Evolutionary conservation across 2,113 vertebrate species (phyloP).

Genomic region (Azemiops feae): DNA sequence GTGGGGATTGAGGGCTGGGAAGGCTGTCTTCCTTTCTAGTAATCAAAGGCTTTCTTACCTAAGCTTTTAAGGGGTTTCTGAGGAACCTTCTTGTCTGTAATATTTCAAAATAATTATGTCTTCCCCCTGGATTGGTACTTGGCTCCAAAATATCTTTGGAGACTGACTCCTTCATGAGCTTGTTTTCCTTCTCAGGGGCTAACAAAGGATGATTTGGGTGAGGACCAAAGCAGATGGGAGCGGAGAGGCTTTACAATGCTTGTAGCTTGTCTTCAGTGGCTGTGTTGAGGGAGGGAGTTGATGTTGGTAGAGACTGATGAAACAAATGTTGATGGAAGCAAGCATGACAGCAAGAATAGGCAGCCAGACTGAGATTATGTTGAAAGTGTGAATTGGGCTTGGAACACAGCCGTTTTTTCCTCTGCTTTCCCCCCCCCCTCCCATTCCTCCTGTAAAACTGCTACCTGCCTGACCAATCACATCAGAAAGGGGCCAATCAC

Average conservation of each 20-base stretch:
- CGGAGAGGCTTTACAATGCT: background rate
- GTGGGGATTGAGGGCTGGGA: background rate
- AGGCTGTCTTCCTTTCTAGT: background rate
- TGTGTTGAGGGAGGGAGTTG: background rate
- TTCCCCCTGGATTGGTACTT: background rate
- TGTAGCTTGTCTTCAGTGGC: background rate
- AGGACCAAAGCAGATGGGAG: background rate
- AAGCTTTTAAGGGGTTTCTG: background rate
- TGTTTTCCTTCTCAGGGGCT: background rate
- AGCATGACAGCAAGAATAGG: background rate
- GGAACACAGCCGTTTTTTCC: background rate
- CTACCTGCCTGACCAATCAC: background rate
- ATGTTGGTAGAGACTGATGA: background rate
- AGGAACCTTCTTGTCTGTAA: background rate
- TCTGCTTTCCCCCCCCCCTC: background rate
- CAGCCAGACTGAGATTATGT: background rate
- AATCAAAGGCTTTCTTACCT: background rate
- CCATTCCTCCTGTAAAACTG: background rate
- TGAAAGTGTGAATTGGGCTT: background rate
- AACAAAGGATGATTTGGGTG: background rate
- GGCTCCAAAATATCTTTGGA: background rate
- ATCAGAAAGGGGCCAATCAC: background rate
- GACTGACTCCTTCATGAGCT: background rate
- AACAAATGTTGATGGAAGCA: background rate
- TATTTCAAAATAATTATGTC: background rate